Evolutionary conservation across 64 coral and sea anemone species (phyloP).

Genomic region (Pocillopora damicornis): DNA sequence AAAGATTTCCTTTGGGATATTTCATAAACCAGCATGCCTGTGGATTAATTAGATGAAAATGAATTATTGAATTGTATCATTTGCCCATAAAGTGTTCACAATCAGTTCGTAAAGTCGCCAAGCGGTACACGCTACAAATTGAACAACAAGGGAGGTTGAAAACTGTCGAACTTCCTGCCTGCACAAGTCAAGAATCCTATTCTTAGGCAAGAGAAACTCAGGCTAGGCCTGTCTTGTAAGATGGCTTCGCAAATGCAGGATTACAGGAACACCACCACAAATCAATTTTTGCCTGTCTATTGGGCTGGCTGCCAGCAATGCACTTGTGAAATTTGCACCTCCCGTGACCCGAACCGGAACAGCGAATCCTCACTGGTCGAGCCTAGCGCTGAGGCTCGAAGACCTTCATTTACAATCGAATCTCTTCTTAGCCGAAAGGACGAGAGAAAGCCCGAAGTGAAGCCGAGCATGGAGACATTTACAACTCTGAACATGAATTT

Average conservation of each 20-base stretch:
- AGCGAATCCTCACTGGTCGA: background rate
- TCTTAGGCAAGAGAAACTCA: background rate
- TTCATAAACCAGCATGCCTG: conserved; percentile 39
- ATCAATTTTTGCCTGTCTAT: conserved; percentile 16
- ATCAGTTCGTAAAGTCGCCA: conserved; percentile 20
- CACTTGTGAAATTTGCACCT: conserved; percentile 19
- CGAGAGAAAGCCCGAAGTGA: background rate
- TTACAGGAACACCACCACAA: background rate
- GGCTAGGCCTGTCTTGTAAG: background rate
- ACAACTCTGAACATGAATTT: background rate
- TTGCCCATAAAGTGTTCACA: background rate
- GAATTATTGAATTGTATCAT: conserved; percentile 16
- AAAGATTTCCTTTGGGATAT: background rate
- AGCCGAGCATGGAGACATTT: background rate
- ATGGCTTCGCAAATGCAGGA: background rate
- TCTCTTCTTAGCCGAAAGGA: background rate
- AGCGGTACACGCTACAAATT: background rate
- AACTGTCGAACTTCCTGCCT: background rate
- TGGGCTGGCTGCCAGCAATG: background rate
- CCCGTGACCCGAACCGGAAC: background rate
- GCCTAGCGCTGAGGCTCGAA: background rate
- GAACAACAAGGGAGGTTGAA: background rate
- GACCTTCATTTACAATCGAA: conserved; percentile 20
- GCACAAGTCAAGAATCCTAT: background rate
- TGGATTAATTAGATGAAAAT: conserved; percentile 30